These are phyloP conservation scores for Hetaerina americana DNA, from an alignment of 1,140 invertebrate genomes.

Conservation along the genomic window DNA sequence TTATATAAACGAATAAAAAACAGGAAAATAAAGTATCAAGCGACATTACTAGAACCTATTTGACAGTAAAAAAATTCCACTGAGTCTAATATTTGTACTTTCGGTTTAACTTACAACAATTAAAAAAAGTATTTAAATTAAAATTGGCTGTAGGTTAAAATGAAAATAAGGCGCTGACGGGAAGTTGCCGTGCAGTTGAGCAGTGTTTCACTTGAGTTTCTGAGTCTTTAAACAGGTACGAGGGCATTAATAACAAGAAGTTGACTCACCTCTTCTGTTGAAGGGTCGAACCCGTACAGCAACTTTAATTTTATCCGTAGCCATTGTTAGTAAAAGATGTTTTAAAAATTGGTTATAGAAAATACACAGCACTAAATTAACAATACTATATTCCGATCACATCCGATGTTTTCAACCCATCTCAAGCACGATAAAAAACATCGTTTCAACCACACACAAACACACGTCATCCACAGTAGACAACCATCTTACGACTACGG, in stretches of 20 bases:
- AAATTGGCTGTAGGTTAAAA: too few relatives aligned
- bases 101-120: too few relatives aligned
- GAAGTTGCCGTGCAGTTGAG: too few relatives aligned
- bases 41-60: too few relatives aligned
- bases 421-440: not conserved
- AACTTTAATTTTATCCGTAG: conserved; percentile 90
- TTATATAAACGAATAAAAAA: too few relatives aligned
- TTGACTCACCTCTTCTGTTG: conserved; percentile 77
- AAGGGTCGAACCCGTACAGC: conserved; percentile 90
- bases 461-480: not conserved
- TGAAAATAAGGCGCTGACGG: too few relatives aligned
- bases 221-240: too few relatives aligned
- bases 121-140: too few relatives aligned
- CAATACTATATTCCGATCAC: not conserved
- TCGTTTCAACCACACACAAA: not conserved
- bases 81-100: too few relatives aligned
- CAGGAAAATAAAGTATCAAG: too few relatives aligned
- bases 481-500: not conserved
- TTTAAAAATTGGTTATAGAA: not conserved
- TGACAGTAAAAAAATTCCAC: too few relatives aligned
- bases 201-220: too few relatives aligned
- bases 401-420: not conserved
- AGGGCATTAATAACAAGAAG: conserved; percentile 7
- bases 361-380: not conserved
- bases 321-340: conserved; percentile 34